phyloP scores from a whole-genome alignment of 2,797 vertebrate genomes.

The Rhinella marina region DNA sequence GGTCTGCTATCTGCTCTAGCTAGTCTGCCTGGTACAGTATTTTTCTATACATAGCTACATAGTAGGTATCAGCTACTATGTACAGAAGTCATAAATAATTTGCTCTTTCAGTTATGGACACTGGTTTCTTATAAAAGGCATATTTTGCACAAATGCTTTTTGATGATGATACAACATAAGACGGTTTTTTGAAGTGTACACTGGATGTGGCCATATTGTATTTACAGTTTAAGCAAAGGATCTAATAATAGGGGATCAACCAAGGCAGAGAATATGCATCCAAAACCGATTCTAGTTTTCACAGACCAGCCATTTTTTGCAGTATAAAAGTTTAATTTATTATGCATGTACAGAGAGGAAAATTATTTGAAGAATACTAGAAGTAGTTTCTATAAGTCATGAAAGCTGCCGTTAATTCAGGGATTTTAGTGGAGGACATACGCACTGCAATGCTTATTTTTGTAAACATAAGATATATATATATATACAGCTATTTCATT shows the following conservation, averaged over 20 bases:
- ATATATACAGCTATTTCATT: slow-evolving; percentile 42
- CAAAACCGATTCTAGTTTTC: slow-evolving; percentile 49
- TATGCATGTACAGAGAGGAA: slow-evolving; percentile 63
- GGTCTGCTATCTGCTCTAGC: slow-evolving; percentile 65
- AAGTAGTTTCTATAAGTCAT: slow-evolving; percentile 60
- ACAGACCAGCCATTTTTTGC: slow-evolving; percentile 59
- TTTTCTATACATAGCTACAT: slow-evolving; percentile 51
- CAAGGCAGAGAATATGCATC: slow-evolving; percentile 26
- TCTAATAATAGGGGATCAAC: slow-evolving; percentile 32
- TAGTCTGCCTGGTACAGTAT: slow-evolving; percentile 61
- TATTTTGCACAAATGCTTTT: slow-evolving; percentile 80
- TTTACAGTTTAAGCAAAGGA: slow-evolving; percentile 61
- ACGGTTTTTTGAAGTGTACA: slow-evolving; percentile 75
- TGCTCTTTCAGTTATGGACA: slow-evolving; percentile 74
- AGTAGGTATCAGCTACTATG: slow-evolving; percentile 63
- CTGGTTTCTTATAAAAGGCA: slow-evolving; percentile 80
- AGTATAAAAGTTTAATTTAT: slow-evolving; percentile 56
- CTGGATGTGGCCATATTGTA: slow-evolving; percentile 75
- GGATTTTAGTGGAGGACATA: slow-evolving; percentile 55
- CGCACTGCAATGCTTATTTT: slow-evolving; percentile 61
- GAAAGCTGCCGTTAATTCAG: slow-evolving; percentile 59
- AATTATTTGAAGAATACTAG: slow-evolving; percentile 64
- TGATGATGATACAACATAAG: slow-evolving; percentile 71
- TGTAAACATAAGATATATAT: slow-evolving; percentile 50
- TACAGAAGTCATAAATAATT: slow-evolving; percentile 68